Base-by-base conservation (phyloP, 2,797 vertebrate species). In the Semotilus atromaculatus region DNA sequence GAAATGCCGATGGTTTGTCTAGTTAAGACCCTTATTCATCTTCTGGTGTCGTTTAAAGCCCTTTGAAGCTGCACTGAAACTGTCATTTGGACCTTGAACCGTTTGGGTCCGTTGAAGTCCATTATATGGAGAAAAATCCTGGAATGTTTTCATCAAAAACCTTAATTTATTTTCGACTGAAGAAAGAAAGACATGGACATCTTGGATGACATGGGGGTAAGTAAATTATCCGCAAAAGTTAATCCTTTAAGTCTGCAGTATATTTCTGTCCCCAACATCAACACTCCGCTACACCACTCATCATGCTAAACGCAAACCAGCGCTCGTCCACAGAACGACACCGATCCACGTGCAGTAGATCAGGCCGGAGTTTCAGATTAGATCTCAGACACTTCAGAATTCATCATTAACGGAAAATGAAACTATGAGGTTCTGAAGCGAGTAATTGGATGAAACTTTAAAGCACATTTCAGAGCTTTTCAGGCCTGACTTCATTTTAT, bases 381-480 rank as follows among this genome's bases (percentile, higher is more conserved):
- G 80, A 89, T 81, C 85, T 87, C 87, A 90, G 86, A 80, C 91
- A 90, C 86, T 90, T 92, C 80, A 86, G 89, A 92, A 92, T 90
- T 91, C 88, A 89, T 92, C 91, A 92, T 90, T 92, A 94, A 93
- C 90, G 90, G 86, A 93, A 84, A 93, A 94, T 94, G 92, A 93
- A 94, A 94, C 94, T 88, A 92, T 92, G 90, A 90, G 88, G 91
- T 92, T 90, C 89, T 90, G 87, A 89, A 94, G 93, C 89, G 90
- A 84, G 90, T 94, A 95, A 95, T 94, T 95, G 94, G 91, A 93
- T 93, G 89, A 91, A 95, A 94, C 91, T 93, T 91, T 91, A 88
- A 91, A 90, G 90, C 90, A 89, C 82, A 75, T 91, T 90, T 82
- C 86, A 75, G 89, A 90, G 90, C 91, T 92, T 31, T 92, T 93